These are phyloP conservation scores for Scolopax rusticola DNA, from an alignment of 2,797 vertebrate genomes.

Conservation along the genomic window DNA sequence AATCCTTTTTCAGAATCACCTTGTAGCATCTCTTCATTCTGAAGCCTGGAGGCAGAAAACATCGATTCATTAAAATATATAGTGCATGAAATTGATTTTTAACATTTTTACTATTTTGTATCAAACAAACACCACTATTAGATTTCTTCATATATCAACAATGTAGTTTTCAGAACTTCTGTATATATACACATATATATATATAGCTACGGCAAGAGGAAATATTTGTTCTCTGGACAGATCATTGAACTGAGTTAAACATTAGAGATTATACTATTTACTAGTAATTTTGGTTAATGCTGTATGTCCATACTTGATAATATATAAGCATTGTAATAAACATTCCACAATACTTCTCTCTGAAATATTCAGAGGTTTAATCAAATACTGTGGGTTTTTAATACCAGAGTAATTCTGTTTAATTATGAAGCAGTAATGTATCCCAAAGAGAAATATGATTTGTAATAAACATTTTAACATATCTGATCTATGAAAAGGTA, in stretches of 20 bases:
- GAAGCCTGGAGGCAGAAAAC: slow-evolving; percentile 4
- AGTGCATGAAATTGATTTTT: slow-evolving; percentile 4
- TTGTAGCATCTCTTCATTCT: slow-evolving; percentile 17
- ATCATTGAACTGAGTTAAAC: background rate
- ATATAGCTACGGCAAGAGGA: background rate
- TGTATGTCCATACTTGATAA: background rate
- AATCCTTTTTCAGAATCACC: background rate
- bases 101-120: background rate
- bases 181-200: background rate
- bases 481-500: background rate
- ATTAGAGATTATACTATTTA: background rate
- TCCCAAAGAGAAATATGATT: background rate
- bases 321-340: background rate
- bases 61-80: slow-evolving; percentile 31
- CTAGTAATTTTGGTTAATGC: background rate
- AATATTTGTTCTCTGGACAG: background rate
- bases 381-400: background rate
- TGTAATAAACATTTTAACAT: background rate
- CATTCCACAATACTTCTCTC: background rate
- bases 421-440: background rate
- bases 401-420: background rate
- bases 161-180: background rate
- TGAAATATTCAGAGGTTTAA: background rate
- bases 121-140: background rate
- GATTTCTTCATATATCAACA: background rate